A percentile compares a stretch with the other conserved stretches of the same genome.
These are phyloP conservation scores for Lepus americanus DNA, from an alignment of 2,113 vertebrate genomes.

Conservation along the genomic window DNA sequence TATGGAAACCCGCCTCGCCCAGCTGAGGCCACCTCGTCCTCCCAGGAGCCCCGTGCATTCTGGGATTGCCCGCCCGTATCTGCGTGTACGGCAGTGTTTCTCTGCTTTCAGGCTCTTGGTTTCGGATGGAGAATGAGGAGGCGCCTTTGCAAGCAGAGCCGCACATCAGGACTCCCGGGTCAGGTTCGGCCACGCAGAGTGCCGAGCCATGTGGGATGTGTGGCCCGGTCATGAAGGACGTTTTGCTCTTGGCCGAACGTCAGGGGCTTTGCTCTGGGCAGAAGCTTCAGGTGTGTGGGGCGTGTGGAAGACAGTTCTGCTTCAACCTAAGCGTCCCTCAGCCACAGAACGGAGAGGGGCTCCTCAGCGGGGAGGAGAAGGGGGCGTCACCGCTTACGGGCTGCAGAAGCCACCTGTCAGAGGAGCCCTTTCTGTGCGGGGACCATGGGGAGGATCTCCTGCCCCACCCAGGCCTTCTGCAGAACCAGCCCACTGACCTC, in stretches of 20 bases:
- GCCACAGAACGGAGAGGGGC: not conserved
- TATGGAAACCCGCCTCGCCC: not conserved
- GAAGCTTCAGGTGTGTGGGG: not conserved
- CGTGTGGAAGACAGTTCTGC: not conserved
- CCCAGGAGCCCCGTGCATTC: not conserved
- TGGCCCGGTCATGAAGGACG: not conserved
- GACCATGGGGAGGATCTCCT: not conserved
- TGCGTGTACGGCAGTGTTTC: not conserved
- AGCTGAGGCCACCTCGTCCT: not conserved
- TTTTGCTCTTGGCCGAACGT: not conserved
- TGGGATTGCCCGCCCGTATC: not conserved
- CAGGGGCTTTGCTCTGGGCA: not conserved
- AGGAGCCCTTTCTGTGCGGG: not conserved
- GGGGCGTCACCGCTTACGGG: not conserved
- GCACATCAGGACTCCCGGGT: not conserved
- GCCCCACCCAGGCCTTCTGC: not conserved
- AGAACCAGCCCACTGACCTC: not conserved
- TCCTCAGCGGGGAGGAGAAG: not conserved
- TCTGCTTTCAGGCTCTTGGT: conserved; percentile 6
- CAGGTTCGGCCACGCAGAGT: not conserved
- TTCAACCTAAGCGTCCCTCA: not conserved
- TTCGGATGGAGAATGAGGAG: not conserved
- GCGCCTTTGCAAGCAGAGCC: not conserved
- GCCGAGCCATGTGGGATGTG: not conserved
- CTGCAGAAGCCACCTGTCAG: not conserved